Conservation (phyloP, 2,888 invertebrate species). For the Cosmorhoe ocellata region DNA sequence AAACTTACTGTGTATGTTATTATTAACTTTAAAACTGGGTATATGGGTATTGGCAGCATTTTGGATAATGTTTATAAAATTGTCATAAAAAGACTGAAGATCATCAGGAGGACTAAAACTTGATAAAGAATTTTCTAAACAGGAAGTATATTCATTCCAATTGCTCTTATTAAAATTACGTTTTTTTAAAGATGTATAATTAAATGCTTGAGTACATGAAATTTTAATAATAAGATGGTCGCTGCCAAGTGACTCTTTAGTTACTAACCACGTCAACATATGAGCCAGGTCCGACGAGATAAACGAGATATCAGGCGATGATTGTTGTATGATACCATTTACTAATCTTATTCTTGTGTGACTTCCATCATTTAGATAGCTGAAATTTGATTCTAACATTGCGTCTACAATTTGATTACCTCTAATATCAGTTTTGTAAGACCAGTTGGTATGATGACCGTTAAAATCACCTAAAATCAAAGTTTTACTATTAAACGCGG, state of each 20-base stretch:
- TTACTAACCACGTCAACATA: background rate
- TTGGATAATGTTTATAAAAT: background rate
- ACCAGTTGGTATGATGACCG: conserved; percentile 31
- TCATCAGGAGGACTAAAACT: background rate
- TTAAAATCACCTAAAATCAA: conserved; percentile 23
- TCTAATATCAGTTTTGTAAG: conserved; percentile 23
- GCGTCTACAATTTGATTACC: conserved; percentile 29
- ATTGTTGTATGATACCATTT: background rate
- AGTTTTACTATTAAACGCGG: background rate
- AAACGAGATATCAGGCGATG: background rate
- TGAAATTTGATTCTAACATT: conserved; percentile 16
- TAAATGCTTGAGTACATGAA: background rate
- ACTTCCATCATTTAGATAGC: conserved; percentile 26
- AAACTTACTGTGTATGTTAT: background rate
- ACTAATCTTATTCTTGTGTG: conserved; percentile 30
- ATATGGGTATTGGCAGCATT: background rate
- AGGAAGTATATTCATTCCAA: background rate
- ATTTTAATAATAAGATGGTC: conserved; percentile 9
- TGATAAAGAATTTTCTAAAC: background rate
- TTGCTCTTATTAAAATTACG: conserved; percentile 7
- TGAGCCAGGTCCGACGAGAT: background rate
- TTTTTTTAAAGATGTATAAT: background rate
- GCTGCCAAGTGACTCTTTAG: background rate
- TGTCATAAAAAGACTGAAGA: background rate
- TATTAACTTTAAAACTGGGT: too few species aligned